phyloP scores from a whole-genome alignment of 2,797 vertebrate species.

The Phrynocephalus guinanensis region DNA sequence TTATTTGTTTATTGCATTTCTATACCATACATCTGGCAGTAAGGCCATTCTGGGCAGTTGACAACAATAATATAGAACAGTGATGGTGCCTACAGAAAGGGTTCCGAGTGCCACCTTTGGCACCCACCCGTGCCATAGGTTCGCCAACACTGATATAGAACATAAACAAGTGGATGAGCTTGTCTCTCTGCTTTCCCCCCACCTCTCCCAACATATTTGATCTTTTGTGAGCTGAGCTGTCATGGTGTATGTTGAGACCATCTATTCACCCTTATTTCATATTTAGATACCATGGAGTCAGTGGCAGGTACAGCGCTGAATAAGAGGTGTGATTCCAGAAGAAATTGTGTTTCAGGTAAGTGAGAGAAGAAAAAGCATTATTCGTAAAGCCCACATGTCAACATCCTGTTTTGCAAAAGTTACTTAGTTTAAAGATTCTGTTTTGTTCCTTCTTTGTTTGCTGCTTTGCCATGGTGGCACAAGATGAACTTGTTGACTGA shows the following conservation, averaged over 20 bases:
- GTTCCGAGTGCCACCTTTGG: too few relatives aligned
- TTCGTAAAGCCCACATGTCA: not conserved
- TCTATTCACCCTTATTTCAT: slow-evolving; percentile 43
- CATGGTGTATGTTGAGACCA: not conserved
- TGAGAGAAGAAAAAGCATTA: not conserved
- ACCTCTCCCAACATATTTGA: not conserved
- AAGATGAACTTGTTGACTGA: not conserved
- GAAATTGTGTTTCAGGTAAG: slow-evolving; percentile 66
- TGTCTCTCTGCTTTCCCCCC: not conserved
- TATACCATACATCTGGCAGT: too few relatives aligned
- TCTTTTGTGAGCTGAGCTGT: not conserved
- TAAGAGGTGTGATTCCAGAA: slow-evolving; percentile 66
- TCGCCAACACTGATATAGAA: too few relatives aligned
- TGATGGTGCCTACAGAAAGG: too few relatives aligned
- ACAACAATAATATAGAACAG: too few relatives aligned
- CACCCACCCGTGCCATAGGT: too few relatives aligned
- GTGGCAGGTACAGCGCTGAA: slow-evolving; percentile 66
- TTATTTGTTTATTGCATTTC: too few relatives aligned
- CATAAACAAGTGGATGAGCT: not conserved
- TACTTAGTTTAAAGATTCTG: not conserved
- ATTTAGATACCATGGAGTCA: slow-evolving; percentile 77
- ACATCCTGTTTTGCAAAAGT: not conserved
- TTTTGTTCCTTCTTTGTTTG: not conserved
- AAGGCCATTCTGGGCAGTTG: too few relatives aligned
- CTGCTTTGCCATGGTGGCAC: not conserved